Base-by-base conservation (phyloP, 2,797 vertebrate species). In the Lepus townsendii region DNA sequence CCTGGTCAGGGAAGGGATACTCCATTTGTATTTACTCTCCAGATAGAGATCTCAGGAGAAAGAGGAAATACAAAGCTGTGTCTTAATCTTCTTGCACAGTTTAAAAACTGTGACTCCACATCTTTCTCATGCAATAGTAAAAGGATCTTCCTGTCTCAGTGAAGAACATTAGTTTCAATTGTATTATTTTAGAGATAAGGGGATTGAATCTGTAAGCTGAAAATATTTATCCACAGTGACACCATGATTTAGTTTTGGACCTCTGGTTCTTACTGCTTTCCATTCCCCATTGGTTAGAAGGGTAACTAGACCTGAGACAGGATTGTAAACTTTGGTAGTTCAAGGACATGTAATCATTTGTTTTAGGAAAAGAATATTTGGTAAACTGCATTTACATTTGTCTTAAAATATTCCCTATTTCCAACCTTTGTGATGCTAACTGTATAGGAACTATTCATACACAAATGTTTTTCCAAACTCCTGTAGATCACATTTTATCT, bases 371-470 rank as follows among this genome's bases (percentile, higher is more conserved):
- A 57, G 0, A 42, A 1, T 63, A 54, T 73, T 93, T 88, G 2
- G 65, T 57, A 89, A 72, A 52, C 8, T 24, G 2, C 50, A 82
- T 76, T 90, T 90, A 1, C 20, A 88, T 54, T 91, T 91, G 1
- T 80, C 30, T 80, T 79, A 57, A 93, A 73, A 27, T 52, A 78
- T 32, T 42, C 88, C 19, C 26, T 52, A n/a, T 22, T 90, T 90
- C 11, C 50, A 57, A 32, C 5, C 3, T 11, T 32, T 63, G 17
- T 35, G 5, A 75, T 73, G 8, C 7, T 89, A 93, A 94, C 54
- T 22, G 1, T 47, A 66, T 54, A 60, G 1, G 26, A 26, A 24
- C 60, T 68, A n/a, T 86, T 75, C 17, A 95, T 30, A 75, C 27
- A 57, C 14, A 94, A 22, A 75, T n/a, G 42, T 47, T 47, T 57